A percentile compares a stretch with the other conserved stretches of the same genome.
Evolutionary conservation across 2,797 vertebrate species (phyloP).

Genomic region (Pogoniulus pusillus): DNA sequence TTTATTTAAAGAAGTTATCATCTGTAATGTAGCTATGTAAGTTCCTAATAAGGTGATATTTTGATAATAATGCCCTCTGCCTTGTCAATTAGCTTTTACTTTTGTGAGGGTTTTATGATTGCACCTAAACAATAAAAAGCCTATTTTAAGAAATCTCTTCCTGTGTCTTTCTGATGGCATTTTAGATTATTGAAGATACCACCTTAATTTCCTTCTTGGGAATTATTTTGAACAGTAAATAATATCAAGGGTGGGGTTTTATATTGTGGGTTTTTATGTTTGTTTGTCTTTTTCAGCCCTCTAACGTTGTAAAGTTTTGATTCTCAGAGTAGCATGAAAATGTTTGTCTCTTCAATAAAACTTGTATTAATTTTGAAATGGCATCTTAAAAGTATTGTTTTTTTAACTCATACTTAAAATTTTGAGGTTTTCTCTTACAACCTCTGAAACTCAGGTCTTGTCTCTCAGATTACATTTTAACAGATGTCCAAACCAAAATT

Average conservation of each 20-base stretch:
- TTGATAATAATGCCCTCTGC: neutral
- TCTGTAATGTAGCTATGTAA: constrained; percentile 15
- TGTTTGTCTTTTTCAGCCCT: neutral
- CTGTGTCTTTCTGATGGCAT: constrained; percentile 33
- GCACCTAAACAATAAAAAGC: constrained; percentile 53
- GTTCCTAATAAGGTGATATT: neutral
- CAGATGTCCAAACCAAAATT: neutral
- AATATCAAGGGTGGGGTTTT: neutral
- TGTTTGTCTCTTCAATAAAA: neutral
- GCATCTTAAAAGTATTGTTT: neutral
- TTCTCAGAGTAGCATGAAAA: neutral
- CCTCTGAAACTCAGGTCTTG: neutral
- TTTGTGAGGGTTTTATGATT: constrained; percentile 38
- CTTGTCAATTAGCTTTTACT: constrained; percentile 28
- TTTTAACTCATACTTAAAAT: neutral
- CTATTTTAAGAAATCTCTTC: constrained; percentile 36
- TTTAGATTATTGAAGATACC: neutral
- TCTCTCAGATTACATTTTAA: neutral
- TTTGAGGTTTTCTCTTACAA: too few relatives aligned
- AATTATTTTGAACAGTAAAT: neutral
- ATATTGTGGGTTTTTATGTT: too few relatives aligned
- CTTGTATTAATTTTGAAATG: neutral
- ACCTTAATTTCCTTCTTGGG: neutral
- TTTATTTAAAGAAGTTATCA: constrained; percentile 6
- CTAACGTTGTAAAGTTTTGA: neutral